phyloP scores from a whole-genome alignment of 2,113 vertebrate genomes.

The Rhea americana region DNA sequence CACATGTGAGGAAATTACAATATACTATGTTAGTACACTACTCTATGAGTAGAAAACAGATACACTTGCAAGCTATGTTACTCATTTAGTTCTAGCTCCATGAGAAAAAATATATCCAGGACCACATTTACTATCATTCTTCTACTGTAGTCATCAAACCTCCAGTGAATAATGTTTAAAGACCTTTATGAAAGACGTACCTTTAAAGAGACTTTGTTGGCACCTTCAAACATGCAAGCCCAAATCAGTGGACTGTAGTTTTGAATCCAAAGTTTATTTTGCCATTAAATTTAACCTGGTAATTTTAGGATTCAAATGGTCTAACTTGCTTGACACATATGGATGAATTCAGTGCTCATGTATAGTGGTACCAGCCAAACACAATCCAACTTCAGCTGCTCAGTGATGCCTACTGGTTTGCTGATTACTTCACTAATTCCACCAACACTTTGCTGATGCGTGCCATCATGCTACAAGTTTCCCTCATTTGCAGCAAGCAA shows the following conservation, averaged over 20 bases:
- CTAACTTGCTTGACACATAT: conserved; percentile 1
- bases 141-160: not conserved
- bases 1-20: not conserved
- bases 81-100: not conserved
- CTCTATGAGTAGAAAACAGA: not conserved
- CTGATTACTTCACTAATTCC: not conserved
- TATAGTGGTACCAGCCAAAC: not conserved
- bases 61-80: accelerated
- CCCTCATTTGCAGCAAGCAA: not conserved
- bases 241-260: not conserved
- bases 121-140: not conserved
- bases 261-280: not conserved
- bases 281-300: not conserved
- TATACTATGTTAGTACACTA: not conserved
- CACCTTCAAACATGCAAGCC: not conserved
- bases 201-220: not conserved
- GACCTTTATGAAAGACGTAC: too few relatives aligned
- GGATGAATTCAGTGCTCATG: conserved; percentile 14
- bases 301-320: not conserved
- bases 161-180: not conserved
- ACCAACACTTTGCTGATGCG: not conserved
- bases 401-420: not conserved
- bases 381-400: not conserved
- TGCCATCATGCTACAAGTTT: not conserved
- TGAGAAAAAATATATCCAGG: not conserved